These are phyloP conservation scores for Chloropsis hardwickii DNA, from an alignment of 2,113 vertebrate species.

Conservation along the genomic window DNA sequence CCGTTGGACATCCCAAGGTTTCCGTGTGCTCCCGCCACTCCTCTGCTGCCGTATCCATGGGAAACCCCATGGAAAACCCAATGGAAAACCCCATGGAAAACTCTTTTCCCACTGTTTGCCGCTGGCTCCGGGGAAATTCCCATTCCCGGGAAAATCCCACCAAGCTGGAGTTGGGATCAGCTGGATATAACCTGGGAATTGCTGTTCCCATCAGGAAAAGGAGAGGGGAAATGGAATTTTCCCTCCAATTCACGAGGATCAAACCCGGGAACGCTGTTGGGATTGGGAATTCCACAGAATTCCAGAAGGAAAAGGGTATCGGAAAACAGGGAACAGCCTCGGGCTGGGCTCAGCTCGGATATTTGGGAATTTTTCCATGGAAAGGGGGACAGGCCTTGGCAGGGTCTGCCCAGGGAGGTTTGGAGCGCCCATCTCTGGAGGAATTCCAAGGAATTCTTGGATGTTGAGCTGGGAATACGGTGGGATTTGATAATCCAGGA, in stretches of 20 bases:
- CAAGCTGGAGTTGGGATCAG: not conserved
- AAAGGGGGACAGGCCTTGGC: not conserved
- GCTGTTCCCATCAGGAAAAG: not conserved
- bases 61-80: not conserved
- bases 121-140: not conserved
- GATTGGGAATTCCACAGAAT: not conserved
- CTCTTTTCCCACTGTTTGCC: fast-evolving
- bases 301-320: not conserved
- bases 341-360: not conserved
- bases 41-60: not conserved
- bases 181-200: not conserved
- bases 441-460: not conserved
- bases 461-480: not conserved
- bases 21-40: not conserved
- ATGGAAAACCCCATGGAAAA: not conserved
- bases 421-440: not conserved
- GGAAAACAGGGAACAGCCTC: not conserved
- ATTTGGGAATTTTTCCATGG: not conserved
- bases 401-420: not conserved
- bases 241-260: fast-evolving
- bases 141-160: not conserved
- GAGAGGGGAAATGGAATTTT: not conserved
- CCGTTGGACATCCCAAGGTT: fast-evolving
- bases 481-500: not conserved
- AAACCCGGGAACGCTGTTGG: fast-evolving